Percentiles rank a stretch among this genome's conserved stretches.
Evolutionary conservation across 2,888 invertebrate species (phyloP).

Genomic region (Drosophila prolongata): DNA sequence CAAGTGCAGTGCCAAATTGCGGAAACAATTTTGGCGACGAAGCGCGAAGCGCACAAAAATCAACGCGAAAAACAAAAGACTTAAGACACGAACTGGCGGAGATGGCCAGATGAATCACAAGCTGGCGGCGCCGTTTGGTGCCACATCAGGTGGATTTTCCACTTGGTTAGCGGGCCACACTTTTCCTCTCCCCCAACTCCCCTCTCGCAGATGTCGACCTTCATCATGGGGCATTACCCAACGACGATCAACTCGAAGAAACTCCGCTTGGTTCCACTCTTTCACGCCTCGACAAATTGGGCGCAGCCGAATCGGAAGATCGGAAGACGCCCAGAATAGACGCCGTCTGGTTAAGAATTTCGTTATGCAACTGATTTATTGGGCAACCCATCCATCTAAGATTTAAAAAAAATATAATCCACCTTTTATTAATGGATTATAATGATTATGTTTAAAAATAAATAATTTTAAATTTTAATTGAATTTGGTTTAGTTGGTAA

Average conservation of each 20-base stretch:
- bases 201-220: slow-evolving; percentile 59
- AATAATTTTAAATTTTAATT: no score
- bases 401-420: neutral
- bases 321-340: slow-evolving; percentile 13
- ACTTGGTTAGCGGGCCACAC: slow-evolving; percentile 40
- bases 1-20: slow-evolving; percentile 72
- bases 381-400: slow-evolving; percentile 25
- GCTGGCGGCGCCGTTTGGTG: slow-evolving; percentile 28
- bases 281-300: slow-evolving; percentile 73
- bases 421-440: no score
- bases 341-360: slow-evolving; percentile 41
- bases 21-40: slow-evolving; percentile 59
- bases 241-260: slow-evolving; percentile 26
- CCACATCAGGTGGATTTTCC: slow-evolving; percentile 43
- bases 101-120: slow-evolving; percentile 31
- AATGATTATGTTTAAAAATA: no score
- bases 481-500: no score
- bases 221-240: slow-evolving; percentile 58
- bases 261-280: slow-evolving; percentile 39
- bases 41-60: slow-evolving; percentile 42
- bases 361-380: slow-evolving; percentile 42
- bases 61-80: slow-evolving; percentile 60
- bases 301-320: slow-evolving; percentile 39
- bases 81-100: slow-evolving; percentile 67
- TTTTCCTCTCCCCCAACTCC: slow-evolving; percentile 14